Base-by-base conservation (phyloP, 2,888 invertebrate species). In the Endotricha flammealis region DNA sequence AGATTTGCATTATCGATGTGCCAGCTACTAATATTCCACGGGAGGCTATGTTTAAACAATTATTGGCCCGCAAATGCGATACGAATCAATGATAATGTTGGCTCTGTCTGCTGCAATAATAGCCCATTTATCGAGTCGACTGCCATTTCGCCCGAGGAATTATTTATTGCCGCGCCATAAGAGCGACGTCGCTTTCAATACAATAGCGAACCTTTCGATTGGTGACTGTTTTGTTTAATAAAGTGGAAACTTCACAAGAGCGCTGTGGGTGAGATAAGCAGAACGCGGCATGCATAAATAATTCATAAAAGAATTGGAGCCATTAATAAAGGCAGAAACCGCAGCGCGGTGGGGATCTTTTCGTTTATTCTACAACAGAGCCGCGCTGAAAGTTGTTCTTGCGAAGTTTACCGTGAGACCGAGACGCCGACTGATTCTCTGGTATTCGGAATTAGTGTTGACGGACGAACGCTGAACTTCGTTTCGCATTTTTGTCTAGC, bases 41-140 rank as follows among this genome's bases (percentile, higher is more conserved):
- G 68, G 67, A 64, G 64, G 65, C 74, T 77, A 72, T 79, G 78
- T 79, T 82, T 79, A 79, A 81, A 82, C 81, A 81, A 82, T 83
- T 79, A 82, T 78, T 73, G 65, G 70, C 59, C 63, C 59, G 66
- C 69, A 67, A 78, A 77, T 72, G 70, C 76, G 79, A 81, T 82
- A 74, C 74, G 72, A 82, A 76, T 80, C 74, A 71, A 75, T 71
- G 79, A 80, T 81, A 81, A 82, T 78, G 74, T 75, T 76, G 72
- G 77, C 75, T 72, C 75, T 72, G 81, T 79, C 77, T 76, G 69
- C 65, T 68, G 75, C 71, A 75, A 79, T 82, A 80, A 82, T 81
- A 81, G 81, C 64, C 78, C 79, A 72, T 81, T 82, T 80, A 81
- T 82, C 77, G 78, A 78, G 61, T 76, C 61, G 58, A 50, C 69